phyloP scores from a whole-genome alignment of 2,113 vertebrate species.

The Calyptomena viridis region DNA sequence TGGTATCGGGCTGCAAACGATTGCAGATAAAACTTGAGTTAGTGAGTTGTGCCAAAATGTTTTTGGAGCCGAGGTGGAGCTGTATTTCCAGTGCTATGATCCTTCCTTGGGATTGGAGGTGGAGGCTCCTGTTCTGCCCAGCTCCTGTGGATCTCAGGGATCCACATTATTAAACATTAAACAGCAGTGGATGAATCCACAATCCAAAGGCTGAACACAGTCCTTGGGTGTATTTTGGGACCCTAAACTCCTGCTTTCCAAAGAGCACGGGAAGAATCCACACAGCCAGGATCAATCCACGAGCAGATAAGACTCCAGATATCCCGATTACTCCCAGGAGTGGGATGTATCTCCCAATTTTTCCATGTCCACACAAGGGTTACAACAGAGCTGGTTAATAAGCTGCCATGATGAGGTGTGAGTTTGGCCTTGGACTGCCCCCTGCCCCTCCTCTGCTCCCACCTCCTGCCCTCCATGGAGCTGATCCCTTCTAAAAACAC shows the following conservation, averaged over 20 bases:
- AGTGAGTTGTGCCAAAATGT: background rate
- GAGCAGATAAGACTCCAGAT: background rate
- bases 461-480: background rate
- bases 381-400: background rate
- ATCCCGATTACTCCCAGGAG: background rate
- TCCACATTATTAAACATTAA: too few relatives aligned
- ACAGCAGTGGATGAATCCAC: background rate
- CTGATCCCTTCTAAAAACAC: background rate
- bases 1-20: background rate
- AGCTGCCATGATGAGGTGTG: conserved; percentile 15
- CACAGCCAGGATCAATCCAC: background rate
- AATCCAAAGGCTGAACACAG: background rate
- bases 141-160: background rate
- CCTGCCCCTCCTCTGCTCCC: background rate
- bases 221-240: background rate
- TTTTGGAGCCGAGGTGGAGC: background rate
- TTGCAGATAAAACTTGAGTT: conserved; percentile 48
- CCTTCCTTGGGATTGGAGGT: background rate
- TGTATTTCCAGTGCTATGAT: background rate
- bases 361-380: background rate
- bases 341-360: background rate
- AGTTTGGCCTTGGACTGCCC: too few relatives aligned
- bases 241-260: background rate
- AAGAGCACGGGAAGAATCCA: background rate
- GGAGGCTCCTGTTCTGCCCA: background rate